Base-by-base conservation (phyloP, 1,140 invertebrate species). In the Pinna nobilis region DNA sequence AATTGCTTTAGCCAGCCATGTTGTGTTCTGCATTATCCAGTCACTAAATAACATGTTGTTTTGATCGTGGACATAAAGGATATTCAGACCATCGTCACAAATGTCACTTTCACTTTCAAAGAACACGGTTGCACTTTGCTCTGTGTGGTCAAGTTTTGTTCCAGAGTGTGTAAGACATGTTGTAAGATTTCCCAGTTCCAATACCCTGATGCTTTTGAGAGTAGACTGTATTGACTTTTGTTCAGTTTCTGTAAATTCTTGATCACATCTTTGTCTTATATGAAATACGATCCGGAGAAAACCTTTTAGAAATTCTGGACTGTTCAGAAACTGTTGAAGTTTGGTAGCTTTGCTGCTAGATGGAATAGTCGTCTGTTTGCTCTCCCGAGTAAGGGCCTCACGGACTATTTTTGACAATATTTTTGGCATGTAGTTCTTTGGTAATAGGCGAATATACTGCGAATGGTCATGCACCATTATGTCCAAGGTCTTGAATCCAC, bases 361-460 rank as follows among this genome's bases (percentile, higher is more conserved):
- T 4, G 25, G 32, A 13, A 47, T 57, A 20, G 9, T 30, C 7
- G n/a, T 47, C 6, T 15, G 5, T 30, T 55, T 41, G 32, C 5
- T 50, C 3, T 69, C 68, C n/a, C 73, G 70, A 28, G 33, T 13
- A n/a, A 86, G 33, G 6, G 50, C 30, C 67, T 82, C 78, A 20
- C 68, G 66, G 0, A 84, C 82, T 25, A 82, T 20, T 11, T 74
- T 53, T 50, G 76, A 74, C 25, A 86, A 61, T 25, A 80, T 67
- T 25, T 55, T 47, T 1, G 81, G 79, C 13, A 67, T 60, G 20
- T 70, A 37, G 20, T 75, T 39, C 37, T 55, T 13, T 41, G 82
- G 77, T 51, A 79, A 65, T 44, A 41, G 51, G 37, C 50, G 30
- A 28, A 82, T 55, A 25, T 71, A 50, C 3, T 68, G 53, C 7